These are phyloP conservation scores for Equus przewalskii DNA, from an alignment of 2,113 vertebrate genomes.

Conservation along the genomic window DNA sequence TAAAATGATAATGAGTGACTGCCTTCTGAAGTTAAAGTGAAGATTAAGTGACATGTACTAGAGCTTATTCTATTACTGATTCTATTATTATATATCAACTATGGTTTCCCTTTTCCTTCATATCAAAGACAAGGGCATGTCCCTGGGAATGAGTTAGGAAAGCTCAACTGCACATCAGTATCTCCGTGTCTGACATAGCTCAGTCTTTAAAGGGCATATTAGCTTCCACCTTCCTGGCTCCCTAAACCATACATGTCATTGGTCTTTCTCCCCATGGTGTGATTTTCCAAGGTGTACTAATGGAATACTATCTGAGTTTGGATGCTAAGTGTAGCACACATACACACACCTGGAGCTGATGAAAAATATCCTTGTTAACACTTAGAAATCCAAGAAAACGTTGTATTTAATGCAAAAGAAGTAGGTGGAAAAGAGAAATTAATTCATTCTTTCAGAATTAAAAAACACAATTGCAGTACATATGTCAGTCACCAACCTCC, in stretches of 20 bases:
- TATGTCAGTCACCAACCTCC: background rate
- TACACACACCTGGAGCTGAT: background rate
- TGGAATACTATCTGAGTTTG: background rate
- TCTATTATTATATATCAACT: background rate
- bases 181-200: background rate
- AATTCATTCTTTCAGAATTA: slow-evolving; percentile 32
- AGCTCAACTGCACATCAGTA: background rate
- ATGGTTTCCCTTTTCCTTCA: background rate
- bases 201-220: background rate
- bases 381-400: background rate
- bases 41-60: background rate
- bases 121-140: too few species aligned
- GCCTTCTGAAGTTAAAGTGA: background rate
- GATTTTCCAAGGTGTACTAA: background rate
- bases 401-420: slow-evolving; percentile 28
- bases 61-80: background rate
- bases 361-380: background rate
- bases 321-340: background rate
- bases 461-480: slow-evolving; percentile 13
- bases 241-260: background rate
- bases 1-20: background rate
- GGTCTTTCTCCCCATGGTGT: background rate
- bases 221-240: background rate
- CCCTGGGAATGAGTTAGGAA: background rate
- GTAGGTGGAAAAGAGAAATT: background rate